Base-by-base conservation (phyloP, 1,140 invertebrate species). In the Meloidogyne hapla region DNA sequence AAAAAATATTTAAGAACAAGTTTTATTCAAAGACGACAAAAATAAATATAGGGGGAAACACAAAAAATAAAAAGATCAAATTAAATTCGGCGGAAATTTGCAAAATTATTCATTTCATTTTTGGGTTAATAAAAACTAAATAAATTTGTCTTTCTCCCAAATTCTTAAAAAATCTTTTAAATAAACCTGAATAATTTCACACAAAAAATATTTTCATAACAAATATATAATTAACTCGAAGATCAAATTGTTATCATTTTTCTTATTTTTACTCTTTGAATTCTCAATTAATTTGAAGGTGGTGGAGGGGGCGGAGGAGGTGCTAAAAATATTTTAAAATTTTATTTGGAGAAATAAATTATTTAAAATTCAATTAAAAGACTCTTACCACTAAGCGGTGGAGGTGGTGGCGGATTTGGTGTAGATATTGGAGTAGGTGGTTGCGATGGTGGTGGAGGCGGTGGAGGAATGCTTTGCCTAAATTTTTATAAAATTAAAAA, bases 401-500 rank as follows among this genome's bases (percentile, higher is more conserved):
- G 80, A 62, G 76, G 69, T 12, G 79, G 79, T 5, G 80, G 80
- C 21, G 80, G 80, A 26, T 65, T 48, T 15, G 76, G 75, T 3
- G 77, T 72, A 56, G 26, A 28, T 3, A 80, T 67, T 45, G 79
- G 72, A 81, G 79, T 79, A 42, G 78, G 79, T 42, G 78, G 74
- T 13, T 65, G 80, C 40, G 79, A 71, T 42, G 80, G 80, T 48
- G 79, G 80, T 56, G 79, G 81, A 23, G 80, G 68, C 15, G 79
- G 75, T 18, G 68, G 62, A 15, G 80, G 76, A 23, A 72, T 72
- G 42, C n/a, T 72, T 48, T 72, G 69, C n/a, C 69, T 72, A 28
- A 56, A 61, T 15, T 23, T 25, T n/a, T 10, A 48, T 33, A 71
- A 74, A 23, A 12, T 69, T 67, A n/a, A 15, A 26, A 62, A 18